These are phyloP conservation scores for Camptogramma bilineatum DNA, from an alignment of 2,888 invertebrate species.

Conservation along the genomic window DNA sequence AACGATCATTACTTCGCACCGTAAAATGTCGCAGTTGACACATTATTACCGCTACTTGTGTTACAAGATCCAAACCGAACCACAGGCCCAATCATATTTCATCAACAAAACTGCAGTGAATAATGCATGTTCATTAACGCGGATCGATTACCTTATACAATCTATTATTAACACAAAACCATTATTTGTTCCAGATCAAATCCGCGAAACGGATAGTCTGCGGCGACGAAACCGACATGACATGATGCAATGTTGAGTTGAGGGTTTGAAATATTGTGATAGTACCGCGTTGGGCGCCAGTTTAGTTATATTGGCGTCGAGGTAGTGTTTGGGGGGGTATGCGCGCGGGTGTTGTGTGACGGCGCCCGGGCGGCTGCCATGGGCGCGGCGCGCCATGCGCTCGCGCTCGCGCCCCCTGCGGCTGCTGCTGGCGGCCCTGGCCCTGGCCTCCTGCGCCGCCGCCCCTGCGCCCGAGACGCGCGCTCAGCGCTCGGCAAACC, in stretches of 20 bases:
- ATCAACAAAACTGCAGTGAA: slow-evolving; percentile 36
- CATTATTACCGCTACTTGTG: slow-evolving; percentile 18
- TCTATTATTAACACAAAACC: slow-evolving; percentile 66
- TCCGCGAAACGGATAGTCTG: slow-evolving; percentile 65
- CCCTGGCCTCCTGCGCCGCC: slow-evolving; percentile 81
- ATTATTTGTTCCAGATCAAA: slow-evolving; percentile 75
- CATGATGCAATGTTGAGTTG: slow-evolving; percentile 45
- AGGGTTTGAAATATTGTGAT: slow-evolving; percentile 27
- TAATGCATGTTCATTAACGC: slow-evolving; percentile 32
- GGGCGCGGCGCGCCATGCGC: slow-evolving; percentile 84
- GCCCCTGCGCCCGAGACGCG: slow-evolving; percentile 84
- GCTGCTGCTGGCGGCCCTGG: slow-evolving; percentile 84
- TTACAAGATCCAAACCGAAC: slow-evolving; percentile 25
- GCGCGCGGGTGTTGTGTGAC: slow-evolving; percentile 73
- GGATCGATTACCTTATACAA: slow-evolving; percentile 57
- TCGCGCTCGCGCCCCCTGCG: slow-evolving; percentile 82
- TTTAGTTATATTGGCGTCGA: slow-evolving; percentile 39
- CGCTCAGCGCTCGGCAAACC: slow-evolving; percentile 92
- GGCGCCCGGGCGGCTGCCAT: slow-evolving; percentile 82
- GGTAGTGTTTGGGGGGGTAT: slow-evolving; percentile 60
- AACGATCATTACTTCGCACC: slow-evolving; percentile 4
- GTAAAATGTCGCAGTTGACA: slow-evolving; percentile 18
- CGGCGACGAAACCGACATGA: slow-evolving; percentile 62
- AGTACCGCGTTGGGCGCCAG: slow-evolving; percentile 46
- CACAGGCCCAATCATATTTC: slow-evolving; percentile 34